Base-by-base conservation (phyloP, 2,888 invertebrate species). In the Dendrolimus pini region DNA sequence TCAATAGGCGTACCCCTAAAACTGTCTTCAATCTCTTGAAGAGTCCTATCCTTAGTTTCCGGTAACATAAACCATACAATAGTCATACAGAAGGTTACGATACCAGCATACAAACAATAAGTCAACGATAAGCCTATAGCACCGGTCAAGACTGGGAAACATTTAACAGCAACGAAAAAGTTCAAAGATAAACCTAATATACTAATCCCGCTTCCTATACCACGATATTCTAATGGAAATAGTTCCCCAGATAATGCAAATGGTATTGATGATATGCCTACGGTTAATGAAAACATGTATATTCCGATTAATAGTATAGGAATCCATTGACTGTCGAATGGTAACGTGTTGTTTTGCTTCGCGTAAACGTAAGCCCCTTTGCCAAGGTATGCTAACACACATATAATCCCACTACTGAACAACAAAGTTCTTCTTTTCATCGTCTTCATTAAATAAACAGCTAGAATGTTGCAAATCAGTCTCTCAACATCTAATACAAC, bases 191-290 rank as follows among this genome's bases (percentile, higher is more conserved):
- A 88, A 30, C 92, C 92, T 61, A 93, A 89, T 1, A 93, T 90
- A 54, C 93, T 92, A 9, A 94, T 81, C 0, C 94, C 94, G 10
- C 94, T 92, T 1, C 94, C 95, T 7, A 94, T 77, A 0, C 93
- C 94, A 57, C 94, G 85, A 56, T 92, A 92, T 58, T 91, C 91
- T 54, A 92, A 81, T 0, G 94, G 92, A 72, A 94, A 95, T 41
- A 95, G 89, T 75, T 95, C 95, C 0, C 95, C 94, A 57, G 94
- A 93, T 80, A 95, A 89, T 12, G 94, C 92, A 85, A 95, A 95
- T 0, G 95, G 95, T 62, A 95, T 81, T 0, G 94, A 93, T 7
- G 93, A 89, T 60, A 93, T 85, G 1, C 95, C 94, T 9, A 93
- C 82, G 9, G 92, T 89, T 55, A 93, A 79, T 30, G 93, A 92